Base-by-base conservation (phyloP, 2,113 vertebrate species). In the Nycticorax nycticorax region DNA sequence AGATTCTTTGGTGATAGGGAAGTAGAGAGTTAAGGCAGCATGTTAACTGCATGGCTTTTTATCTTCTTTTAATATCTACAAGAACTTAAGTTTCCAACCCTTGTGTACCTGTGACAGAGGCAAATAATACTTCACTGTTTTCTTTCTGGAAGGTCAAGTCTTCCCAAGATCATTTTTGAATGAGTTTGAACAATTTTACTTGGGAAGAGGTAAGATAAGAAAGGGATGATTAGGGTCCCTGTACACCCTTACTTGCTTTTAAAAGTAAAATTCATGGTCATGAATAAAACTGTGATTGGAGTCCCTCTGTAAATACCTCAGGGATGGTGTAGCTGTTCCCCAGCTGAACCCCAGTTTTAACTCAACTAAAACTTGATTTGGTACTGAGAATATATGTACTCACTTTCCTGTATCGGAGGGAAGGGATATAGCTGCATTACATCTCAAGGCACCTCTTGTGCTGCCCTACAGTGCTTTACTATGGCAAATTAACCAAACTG, bases 21-120 rank as follows among this genome's bases (percentile, higher is more conserved):
- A 72, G 10, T 24, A 66, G 43, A 76, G 24, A 68, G 16, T 50
- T 56, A 69, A 32, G 32, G 22, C 8, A 64, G 8, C 5, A 3
- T 32, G 56, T 37, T 63, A 43, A 50, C 35, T 47, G 5, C 21
- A 68, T 55, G 12, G 12, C 18, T 81, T 80, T 91, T 93, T n/a
- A 8, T 73, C 39, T 62, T 73, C 37, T 62, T 88, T 56, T 66
- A 50, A 6, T 74, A 32, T 23, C 22, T 53, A 16, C 23, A 3
- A n/a, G 14, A 69, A 52, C 7, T 60, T 48, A 56, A 87, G 4
- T 10, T 4, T n/a, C 18, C 0, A 0, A n/a, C 10, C 7, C 19
- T 39, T 73, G 41, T 33, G 5, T 33, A 26, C 13, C 6, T 69
- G 9, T 68, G 15, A 73, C 6, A 79, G 48, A 68, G 33, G 14